A percentile compares a stretch with the other conserved stretches of the same genome.
Conservation (phyloP, 2,797 vertebrate genomes). For the Botia kubotai region DNA sequence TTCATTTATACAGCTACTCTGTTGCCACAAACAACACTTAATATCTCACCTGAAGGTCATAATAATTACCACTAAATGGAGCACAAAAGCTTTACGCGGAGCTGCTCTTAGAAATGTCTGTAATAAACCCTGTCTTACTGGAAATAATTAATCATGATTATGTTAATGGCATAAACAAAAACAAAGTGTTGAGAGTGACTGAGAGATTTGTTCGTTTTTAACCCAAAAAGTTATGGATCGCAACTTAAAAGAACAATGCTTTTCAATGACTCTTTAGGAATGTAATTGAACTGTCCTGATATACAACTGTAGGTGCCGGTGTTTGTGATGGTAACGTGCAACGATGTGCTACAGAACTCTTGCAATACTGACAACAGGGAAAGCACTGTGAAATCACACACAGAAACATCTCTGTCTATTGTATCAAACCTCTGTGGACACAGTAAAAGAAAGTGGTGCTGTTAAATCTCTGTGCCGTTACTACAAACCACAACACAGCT, state of each 20-base stretch:
- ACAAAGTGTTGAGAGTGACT: constrained; percentile 28
- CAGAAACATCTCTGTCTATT: constrained; percentile 1
- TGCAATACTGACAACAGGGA: neutral
- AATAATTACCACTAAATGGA: constrained; percentile 57
- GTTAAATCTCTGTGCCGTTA: constrained; percentile 14
- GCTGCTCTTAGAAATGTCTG: constrained; percentile 39
- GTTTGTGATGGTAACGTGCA: neutral
- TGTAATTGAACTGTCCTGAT: neutral
- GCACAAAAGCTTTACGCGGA: constrained; percentile 44
- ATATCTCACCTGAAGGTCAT: constrained; percentile 54
- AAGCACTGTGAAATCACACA: neutral
- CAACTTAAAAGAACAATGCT: neutral
- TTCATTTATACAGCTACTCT: constrained; percentile 32
- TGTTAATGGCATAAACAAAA: constrained; percentile 44
- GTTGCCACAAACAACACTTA: constrained; percentile 13
- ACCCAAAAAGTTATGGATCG: no score
- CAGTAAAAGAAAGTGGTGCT: neutral
- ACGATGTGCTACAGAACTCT: neutral
- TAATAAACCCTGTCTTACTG: constrained; percentile 48
- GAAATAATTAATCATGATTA: constrained; percentile 60
- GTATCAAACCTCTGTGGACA: neutral
- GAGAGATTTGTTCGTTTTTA: neutral
- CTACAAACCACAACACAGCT: constrained; percentile 1
- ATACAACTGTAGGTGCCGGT: neutral
- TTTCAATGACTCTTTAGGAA: neutral